Evolutionary conservation across 1,140 invertebrate species (phyloP).

Genomic region (Leptinotarsa defecta): DNA sequence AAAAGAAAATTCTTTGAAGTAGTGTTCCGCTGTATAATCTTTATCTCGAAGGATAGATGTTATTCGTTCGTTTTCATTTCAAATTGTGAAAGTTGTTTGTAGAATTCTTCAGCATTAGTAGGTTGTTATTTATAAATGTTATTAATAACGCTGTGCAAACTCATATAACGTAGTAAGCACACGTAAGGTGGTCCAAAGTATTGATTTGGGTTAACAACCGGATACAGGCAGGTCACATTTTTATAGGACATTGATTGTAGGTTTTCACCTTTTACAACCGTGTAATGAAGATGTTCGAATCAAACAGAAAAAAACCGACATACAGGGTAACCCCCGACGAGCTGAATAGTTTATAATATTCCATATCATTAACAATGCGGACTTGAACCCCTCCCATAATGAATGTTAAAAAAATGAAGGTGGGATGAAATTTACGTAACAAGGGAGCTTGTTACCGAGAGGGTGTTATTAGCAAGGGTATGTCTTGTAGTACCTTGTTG

Average conservation of each 20-base stretch:
- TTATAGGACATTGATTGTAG: not conserved
- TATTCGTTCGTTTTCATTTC: conserved; percentile 14
- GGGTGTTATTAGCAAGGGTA: too few species aligned
- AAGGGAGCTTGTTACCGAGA: too few species aligned
- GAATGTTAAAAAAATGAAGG: too few species aligned
- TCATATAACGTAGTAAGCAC: not conserved
- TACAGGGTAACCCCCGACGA: too few species aligned
- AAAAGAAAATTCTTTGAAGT: not conserved
- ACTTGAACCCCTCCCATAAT: too few species aligned
- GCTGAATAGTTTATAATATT: too few species aligned
- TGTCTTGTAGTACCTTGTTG: too few species aligned
- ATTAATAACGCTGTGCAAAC: conserved; percentile 49
- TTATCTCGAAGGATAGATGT: conserved; percentile 3
- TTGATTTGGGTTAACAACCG: conserved; percentile 8
- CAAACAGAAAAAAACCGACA: too few species aligned
- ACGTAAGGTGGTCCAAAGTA: not conserved
- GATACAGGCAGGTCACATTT: not conserved
- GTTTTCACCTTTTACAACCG: too few species aligned
- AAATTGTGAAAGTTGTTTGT: conserved; percentile 21
- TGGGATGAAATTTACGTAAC: too few species aligned
- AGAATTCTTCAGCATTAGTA: conserved; percentile 17
- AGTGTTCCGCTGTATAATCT: conserved; percentile 3
- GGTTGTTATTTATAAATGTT: conserved; percentile 21
- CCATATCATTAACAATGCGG: too few species aligned
- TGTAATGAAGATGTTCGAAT: too few species aligned